Evolutionary conservation across 2,797 vertebrate genomes (phyloP).

Genomic region (Enteromius viviparus): DNA sequence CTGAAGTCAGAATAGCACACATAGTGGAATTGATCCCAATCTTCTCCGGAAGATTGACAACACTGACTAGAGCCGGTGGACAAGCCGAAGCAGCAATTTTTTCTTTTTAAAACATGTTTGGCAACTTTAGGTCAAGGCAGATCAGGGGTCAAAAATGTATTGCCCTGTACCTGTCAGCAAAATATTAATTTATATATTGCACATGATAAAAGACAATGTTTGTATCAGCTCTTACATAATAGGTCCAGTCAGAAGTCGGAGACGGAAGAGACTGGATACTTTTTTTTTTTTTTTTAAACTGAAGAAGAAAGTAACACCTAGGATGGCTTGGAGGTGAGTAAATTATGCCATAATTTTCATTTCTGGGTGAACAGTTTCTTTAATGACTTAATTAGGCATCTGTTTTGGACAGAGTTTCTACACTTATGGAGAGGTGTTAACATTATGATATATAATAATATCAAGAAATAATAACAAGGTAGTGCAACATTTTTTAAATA

Average conservation of each 20-base stretch:
- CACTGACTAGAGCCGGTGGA: conserved; percentile 4
- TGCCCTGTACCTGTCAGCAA: neutral
- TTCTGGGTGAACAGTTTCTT: too few species aligned
- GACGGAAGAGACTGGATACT: too few species aligned
- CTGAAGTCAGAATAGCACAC: conserved; percentile 51
- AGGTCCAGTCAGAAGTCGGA: too few species aligned
- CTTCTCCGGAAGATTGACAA: conserved; percentile 49
- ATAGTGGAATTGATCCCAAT: conserved; percentile 53
- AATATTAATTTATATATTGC: neutral
- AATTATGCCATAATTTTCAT: too few species aligned
- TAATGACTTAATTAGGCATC: too few species aligned
- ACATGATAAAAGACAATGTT: neutral
- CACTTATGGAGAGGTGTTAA: neutral
- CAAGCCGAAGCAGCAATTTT: conserved; percentile 15
- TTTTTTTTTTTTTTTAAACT: too few species aligned
- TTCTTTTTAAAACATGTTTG: conserved; percentile 14
- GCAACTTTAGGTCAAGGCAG: neutral
- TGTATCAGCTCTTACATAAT: neutral
- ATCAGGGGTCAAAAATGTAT: neutral
- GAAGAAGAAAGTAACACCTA: too few species aligned
- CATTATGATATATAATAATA: neutral
- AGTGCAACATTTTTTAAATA: neutral
- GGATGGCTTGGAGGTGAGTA: too few species aligned
- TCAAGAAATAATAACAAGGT: too few species aligned
- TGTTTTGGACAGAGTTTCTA: neutral